These are phyloP conservation scores for Erebia epiphron DNA, from an alignment of 2,888 invertebrate genomes.

Conservation along the genomic window DNA sequence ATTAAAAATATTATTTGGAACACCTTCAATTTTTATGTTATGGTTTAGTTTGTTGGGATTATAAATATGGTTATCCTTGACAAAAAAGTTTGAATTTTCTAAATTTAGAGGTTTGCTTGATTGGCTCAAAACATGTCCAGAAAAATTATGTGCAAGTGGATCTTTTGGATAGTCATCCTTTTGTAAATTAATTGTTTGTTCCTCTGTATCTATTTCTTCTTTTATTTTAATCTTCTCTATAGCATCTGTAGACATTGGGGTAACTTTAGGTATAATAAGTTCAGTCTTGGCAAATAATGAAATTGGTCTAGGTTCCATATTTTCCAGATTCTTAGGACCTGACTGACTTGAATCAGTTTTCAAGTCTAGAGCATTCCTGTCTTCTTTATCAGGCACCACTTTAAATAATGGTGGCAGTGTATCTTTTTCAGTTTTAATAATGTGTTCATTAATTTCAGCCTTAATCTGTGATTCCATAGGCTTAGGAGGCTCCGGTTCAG, in stretches of 20 bases:
- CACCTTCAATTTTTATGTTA: constrained; percentile 75
- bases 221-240: constrained; percentile 79
- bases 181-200: constrained; percentile 67
- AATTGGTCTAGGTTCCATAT: constrained; percentile 59
- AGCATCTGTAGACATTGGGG: constrained; percentile 77
- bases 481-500: constrained; percentile 61
- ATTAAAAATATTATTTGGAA: constrained; percentile 69
- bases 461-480: constrained; percentile 66
- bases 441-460: constrained; percentile 61
- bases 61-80: constrained; percentile 75
- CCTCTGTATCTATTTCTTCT: constrained; percentile 77
- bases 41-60: constrained; percentile 74
- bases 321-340: constrained; percentile 58
- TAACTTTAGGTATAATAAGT: constrained; percentile 84
- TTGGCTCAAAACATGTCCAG: constrained; percentile 65
- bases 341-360: constrained; percentile 64
- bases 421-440: constrained; percentile 71
- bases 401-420: constrained; percentile 62
- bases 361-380: constrained; percentile 66
- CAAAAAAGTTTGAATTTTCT: constrained; percentile 76
- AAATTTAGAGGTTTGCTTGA: constrained; percentile 72
- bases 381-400: constrained; percentile 64
- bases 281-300: constrained; percentile 82
- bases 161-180: constrained; percentile 77
- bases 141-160: constrained; percentile 73